Evolutionary conservation across 2,888 invertebrate genomes (phyloP), one percentile per base, ranked within the genome.

Genomic region (Chloromyia formosa): DNA sequence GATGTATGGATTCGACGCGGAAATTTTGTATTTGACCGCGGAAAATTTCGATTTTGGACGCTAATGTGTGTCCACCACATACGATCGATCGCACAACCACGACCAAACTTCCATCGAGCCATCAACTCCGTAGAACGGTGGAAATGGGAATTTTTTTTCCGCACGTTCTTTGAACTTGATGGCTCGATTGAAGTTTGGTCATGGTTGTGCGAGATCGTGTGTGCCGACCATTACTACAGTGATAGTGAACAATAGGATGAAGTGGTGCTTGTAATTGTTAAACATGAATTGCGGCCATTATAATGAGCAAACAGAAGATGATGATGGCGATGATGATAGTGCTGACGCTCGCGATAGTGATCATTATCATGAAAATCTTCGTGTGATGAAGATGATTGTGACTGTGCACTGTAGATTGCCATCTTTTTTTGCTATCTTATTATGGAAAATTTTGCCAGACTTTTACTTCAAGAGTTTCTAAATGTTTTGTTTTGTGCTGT

Each of bases 401-500:
- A 18, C 10, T 58, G 22, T 2, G 3, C 5, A 16, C 14, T 56
- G 56, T 20, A 56, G 10, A 56, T 56, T 56, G 56, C 18, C 5
- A 20, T 23, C 23, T 61, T 61, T 61, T 61, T 35, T 35, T 35
- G 27, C 27, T 4, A 35, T 4, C 61, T 27, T 27, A 56, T 56
- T 56, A 16, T 20, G 45, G 66, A 49, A 45, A 66, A 66, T 22
- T 35, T 66, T 49, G 22, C 22, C n/a, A 27, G 56, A 56, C 69
- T 69, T 69, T 69, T 69, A 56, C 69, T 53, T 69, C n/a, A 10
- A 23, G 12, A 56, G 40, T 53, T 54, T 66, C 27, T 14, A 20
- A 22, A 68, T 18, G 12, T 62, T 3, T 62, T 62, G 12, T 10
- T 27, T 20, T 12, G 49, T 7, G 27, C 4, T 16, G 20, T 9